A percentile compares a stretch with the other conserved stretches of the same genome.
Evolutionary conservation across 2,888 invertebrate species (phyloP).

Genomic region (Callyntrura sp.): DNA sequence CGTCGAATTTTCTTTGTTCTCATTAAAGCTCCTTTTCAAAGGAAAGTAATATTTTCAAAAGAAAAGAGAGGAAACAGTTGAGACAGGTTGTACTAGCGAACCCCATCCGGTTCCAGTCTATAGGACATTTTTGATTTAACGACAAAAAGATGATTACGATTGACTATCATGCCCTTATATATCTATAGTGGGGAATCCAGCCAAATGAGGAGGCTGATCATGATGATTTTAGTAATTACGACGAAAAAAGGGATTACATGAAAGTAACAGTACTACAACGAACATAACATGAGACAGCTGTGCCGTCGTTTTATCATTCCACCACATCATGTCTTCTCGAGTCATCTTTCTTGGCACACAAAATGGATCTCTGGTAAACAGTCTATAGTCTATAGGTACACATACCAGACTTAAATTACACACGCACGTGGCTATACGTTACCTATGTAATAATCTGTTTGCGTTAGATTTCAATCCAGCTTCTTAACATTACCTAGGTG

Average conservation of each 20-base stretch:
- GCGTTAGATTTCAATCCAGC: slow-evolving; percentile 11
- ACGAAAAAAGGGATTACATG: slow-evolving; percentile 54
- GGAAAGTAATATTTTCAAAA: background rate
- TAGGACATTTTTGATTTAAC: background rate
- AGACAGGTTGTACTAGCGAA: too few species aligned
- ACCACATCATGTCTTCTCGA: slow-evolving; percentile 42
- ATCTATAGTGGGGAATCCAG: background rate
- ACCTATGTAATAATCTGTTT: slow-evolving; percentile 6
- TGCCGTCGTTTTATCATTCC: slow-evolving; percentile 56
- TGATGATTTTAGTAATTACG: slow-evolving; percentile 11
- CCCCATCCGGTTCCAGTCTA: too few species aligned
- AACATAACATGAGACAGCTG: slow-evolving; percentile 48
- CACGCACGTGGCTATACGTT: background rate
- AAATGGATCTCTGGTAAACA: background rate
- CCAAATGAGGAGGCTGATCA: background rate
- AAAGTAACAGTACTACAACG: background rate
- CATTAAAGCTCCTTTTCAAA: background rate
- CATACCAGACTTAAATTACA: background rate
- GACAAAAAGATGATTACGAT: background rate
- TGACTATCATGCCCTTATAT: background rate
- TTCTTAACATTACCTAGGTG: background rate
- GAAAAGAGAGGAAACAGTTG: too few species aligned
- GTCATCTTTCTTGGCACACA: slow-evolving; percentile 3
- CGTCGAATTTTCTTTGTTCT: too few species aligned
- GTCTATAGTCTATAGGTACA: background rate